phyloP scores from a whole-genome alignment of 2,888 invertebrate genomes.

The Ophion slaviceki region DNA sequence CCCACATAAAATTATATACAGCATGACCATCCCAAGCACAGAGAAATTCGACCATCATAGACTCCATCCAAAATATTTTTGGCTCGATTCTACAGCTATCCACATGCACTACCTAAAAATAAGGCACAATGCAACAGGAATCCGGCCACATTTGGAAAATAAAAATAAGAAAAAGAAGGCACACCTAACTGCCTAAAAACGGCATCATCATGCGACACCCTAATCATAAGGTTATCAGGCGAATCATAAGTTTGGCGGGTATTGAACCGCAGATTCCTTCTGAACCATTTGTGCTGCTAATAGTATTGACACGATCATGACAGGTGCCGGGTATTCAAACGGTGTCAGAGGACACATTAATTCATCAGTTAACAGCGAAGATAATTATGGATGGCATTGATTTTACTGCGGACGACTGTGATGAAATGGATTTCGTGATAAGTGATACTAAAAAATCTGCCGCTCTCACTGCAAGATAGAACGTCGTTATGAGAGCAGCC shows the following conservation, averaged over 20 bases:
- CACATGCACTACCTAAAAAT: background rate
- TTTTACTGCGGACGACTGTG: constrained; percentile 45
- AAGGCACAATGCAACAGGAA: no score
- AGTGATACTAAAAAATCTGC: constrained; percentile 23
- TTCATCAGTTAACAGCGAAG: constrained; percentile 65
- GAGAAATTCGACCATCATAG: constrained; percentile 25
- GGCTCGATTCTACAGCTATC: background rate
- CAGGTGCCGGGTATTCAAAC: constrained; percentile 72
- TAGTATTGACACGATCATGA: constrained; percentile 71
- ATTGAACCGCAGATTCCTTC: constrained; percentile 71
- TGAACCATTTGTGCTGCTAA: constrained; percentile 69
- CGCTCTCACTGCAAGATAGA: constrained; percentile 15
- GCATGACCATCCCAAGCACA: background rate
- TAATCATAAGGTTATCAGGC: no score
- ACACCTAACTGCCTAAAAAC: no score
- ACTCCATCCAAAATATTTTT: constrained; percentile 18
- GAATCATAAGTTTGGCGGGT: constrained; percentile 59
- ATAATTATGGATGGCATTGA: constrained; percentile 4
- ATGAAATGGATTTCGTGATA: constrained; percentile 42
- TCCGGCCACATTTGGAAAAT: no score
- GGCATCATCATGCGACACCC: no score
- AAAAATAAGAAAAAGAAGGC: no score
- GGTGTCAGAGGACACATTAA: constrained; percentile 73
- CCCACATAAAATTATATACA: constrained; percentile 7
- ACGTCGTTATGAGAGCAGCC: constrained; percentile 23